Base-by-base conservation (phyloP, 2,113 vertebrate species). In the Junco hyemalis region DNA sequence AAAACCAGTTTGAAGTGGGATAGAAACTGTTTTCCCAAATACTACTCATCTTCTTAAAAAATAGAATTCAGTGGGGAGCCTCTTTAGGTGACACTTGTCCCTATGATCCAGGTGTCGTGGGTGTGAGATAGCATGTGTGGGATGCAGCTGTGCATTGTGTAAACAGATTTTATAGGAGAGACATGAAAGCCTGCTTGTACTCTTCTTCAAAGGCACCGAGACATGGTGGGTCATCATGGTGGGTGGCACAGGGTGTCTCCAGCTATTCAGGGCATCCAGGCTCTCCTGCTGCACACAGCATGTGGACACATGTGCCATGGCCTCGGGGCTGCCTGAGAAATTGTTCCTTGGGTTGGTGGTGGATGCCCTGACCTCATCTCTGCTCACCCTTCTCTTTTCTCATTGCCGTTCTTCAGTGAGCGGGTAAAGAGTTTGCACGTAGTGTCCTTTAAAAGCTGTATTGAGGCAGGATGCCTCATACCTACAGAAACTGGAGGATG, bases 271-370 rank as follows among this genome's bases (percentile, higher is more conserved):
- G 35, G 22, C 6, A 76, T 35, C 48, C 23, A 17, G 22, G 44
- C 5, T 65, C 24, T 90, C 22, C 36, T 61, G 54, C 59, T 3
- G 1, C 45, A 76, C 38, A 14, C 29, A 71, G 51, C 42, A 9
- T 0, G 1, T 17, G 28, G 29, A 24, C 29, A 10, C 0, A 0
- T 21, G 40, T 72, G 28, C 38, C 45, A 8, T 5, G 29, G 61
- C 11, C 48, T 48, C 53, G n/a, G 26, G 5, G 9, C 2, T 7
- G 10, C 31, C 33, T 44, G 45, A 22, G 40, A 65, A 82, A 45
- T 69, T 70, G 38, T 45, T 53, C 26, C 20, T 50, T 40, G 40
- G 28, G 11, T 65, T 72, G 40, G 28, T 48, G n/a, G 24, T 45
- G 25, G 36, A 33, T 48, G 15, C 21, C 20, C 33, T 54, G 14